phyloP scores from a whole-genome alignment of 1,140 invertebrate species.

The Dinoponera quadriceps region DNA sequence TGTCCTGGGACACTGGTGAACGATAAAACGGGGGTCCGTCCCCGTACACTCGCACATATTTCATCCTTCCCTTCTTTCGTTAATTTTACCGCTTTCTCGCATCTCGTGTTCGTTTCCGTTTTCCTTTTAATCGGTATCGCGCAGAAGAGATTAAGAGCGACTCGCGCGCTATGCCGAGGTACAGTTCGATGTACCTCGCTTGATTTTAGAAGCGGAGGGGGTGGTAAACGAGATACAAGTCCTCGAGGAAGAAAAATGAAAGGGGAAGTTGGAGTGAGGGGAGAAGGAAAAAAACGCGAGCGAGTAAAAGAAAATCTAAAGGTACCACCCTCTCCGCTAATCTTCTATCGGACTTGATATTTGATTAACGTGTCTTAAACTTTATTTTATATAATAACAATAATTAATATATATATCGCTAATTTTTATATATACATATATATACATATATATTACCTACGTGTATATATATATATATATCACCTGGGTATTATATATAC shows the following conservation, averaged over 20 bases:
- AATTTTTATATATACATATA: conserved; percentile 57
- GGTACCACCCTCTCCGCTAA: conserved; percentile 52
- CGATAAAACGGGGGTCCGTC: neutral
- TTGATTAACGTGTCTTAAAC: conserved; percentile 82
- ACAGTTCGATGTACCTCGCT: conserved; percentile 22
- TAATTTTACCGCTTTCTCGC: conserved; percentile 18
- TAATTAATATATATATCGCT: conserved; percentile 69
- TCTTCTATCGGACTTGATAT: conserved; percentile 69
- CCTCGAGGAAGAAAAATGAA: neutral
- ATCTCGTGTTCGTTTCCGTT: neutral
- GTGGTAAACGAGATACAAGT: conserved; percentile 36
- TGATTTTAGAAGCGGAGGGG: conserved; percentile 52
- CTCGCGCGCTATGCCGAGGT: conserved; percentile 26
- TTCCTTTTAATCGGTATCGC: conserved; percentile 12
- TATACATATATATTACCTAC: conserved; percentile 45
- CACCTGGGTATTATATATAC: no score
- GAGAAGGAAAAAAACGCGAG: neutral
- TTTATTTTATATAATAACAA: conserved; percentile 79
- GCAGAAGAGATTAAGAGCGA: conserved; percentile 48
- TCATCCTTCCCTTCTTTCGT: conserved; percentile 54
- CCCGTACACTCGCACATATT: conserved; percentile 37
- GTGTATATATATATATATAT: conserved; percentile 54
- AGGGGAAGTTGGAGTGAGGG: neutral
- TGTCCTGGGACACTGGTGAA: neutral
- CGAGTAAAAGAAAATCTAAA: neutral